Base-by-base conservation (phyloP, 2,888 invertebrate genomes). In the Pherbina coryleti region DNA sequence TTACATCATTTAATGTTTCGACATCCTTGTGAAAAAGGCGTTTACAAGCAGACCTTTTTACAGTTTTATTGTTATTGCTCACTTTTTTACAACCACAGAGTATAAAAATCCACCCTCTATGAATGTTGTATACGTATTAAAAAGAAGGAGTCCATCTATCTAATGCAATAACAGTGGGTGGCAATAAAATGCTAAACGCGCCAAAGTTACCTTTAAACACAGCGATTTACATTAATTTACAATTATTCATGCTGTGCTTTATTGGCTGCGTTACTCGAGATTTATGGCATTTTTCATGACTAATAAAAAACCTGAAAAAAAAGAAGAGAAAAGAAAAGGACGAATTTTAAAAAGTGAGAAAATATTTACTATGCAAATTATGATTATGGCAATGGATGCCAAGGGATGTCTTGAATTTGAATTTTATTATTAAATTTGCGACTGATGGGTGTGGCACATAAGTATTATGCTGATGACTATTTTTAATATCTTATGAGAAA, bases 221-320 rank as follows among this genome's bases (percentile, higher is more conserved):
- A 66, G 80, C 80, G 87, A 87, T 87, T 87, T 86, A 87, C 87
- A 87, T 87, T 87, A 87, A 87, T 86, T 87, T 85, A 85, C 87
- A 83, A 87, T 87, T 87, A 86, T 85, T 87, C 87, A 87, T 83
- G 87, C 87, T 86, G 87, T 80, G 86, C 82, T 79, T 81, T 82
- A 83, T 84, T 84, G 81, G 82, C 81, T 69, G 51, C 71, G 77
- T 75, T 80, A 79, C 83, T 81, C 77, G 81, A 83, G 83, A 82
- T 84, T 84, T 84, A 85, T 84, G 82, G 70, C 79, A 49, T 74
- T 76, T 79, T 81, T 82, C 79, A 79, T 74, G 77, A 78, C 77
- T 79, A 79, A 81, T 81, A 80, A 81, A 79, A 80, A 77, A 71
- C 75, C 3, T 25, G 28, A 3, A 19, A 22, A 60, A 60, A 19